Evolutionary conservation across 2,797 vertebrate genomes (phyloP).

Genomic region (Arrhamphus sclerolepis): DNA sequence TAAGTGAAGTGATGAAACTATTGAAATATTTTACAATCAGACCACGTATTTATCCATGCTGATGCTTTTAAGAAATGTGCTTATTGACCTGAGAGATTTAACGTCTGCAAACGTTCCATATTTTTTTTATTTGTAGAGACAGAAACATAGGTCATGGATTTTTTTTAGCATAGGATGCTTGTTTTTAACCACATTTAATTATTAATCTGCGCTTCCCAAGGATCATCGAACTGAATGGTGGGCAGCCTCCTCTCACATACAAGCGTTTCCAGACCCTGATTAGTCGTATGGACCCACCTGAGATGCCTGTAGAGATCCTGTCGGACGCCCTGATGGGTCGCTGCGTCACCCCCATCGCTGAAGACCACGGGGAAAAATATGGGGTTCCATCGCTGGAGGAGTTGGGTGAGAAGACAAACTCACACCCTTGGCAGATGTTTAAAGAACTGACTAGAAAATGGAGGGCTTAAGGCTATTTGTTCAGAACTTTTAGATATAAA

Average conservation of each 20-base stretch:
- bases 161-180: no score
- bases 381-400: slow-evolving; percentile 84
- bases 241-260: slow-evolving; percentile 84
- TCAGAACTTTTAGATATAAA: no score
- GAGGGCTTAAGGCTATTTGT: no score
- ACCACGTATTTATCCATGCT: no score
- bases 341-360: slow-evolving; percentile 78
- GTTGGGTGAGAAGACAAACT: slow-evolving; percentile 72
- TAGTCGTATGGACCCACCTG: slow-evolving; percentile 80
- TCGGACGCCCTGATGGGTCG: slow-evolving; percentile 73
- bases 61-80: no score
- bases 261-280: slow-evolving; percentile 85
- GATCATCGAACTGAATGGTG: slow-evolving; percentile 82
- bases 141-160: no score
- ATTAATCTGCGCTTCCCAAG: slow-evolving; percentile 39
- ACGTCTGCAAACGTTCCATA: no score
- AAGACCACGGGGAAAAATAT: slow-evolving; percentile 83
- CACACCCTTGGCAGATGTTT: neutral
- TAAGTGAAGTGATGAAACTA: no score
- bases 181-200: no score
- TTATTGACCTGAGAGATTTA: no score
- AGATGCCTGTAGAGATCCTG: slow-evolving; percentile 78
- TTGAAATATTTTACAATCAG: no score
- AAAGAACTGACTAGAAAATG: neutral
- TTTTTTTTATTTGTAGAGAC: no score